phyloP scores from a whole-genome alignment of 2,888 invertebrate species.

The Mesoligia furuncula region DNA sequence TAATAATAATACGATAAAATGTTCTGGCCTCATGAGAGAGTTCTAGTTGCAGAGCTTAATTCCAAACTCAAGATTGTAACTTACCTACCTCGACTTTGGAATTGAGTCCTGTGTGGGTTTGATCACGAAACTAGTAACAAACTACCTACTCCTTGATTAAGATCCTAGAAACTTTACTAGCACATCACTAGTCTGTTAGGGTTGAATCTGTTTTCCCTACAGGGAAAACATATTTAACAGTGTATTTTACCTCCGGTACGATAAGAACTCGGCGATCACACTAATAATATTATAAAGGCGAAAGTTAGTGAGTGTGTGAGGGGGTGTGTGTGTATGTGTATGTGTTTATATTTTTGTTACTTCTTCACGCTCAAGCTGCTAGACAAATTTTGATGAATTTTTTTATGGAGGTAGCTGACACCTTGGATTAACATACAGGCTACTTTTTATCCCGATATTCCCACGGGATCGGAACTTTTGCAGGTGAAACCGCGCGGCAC shows the following conservation, averaged over 20 bases:
- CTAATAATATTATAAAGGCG: no score
- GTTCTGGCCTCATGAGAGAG: not conserved
- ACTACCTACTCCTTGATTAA: not conserved
- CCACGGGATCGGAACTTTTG: no score
- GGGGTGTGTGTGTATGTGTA: no score
- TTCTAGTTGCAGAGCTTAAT: not conserved
- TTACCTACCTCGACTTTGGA: not conserved
- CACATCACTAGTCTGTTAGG: not conserved
- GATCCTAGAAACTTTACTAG: not conserved
- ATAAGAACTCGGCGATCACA: not conserved
- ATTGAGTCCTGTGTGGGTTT: conserved; percentile 15
- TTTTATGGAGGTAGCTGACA: no score
- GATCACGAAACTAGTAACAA: not conserved
- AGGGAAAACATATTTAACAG: not conserved
- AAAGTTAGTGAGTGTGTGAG: no score
- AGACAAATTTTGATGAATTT: no score
- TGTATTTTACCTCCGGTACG: no score
- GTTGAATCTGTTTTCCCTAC: not conserved
- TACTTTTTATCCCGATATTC: no score
- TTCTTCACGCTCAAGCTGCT: no score
- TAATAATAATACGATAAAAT: not conserved
- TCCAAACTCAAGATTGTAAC: not conserved
- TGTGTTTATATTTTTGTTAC: no score
- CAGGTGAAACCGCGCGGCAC: no score
- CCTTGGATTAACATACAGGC: no score